Conservation (phyloP, 35 echinoderm and acorn worm genomes). For the Ophioderma brevispina region DNA sequence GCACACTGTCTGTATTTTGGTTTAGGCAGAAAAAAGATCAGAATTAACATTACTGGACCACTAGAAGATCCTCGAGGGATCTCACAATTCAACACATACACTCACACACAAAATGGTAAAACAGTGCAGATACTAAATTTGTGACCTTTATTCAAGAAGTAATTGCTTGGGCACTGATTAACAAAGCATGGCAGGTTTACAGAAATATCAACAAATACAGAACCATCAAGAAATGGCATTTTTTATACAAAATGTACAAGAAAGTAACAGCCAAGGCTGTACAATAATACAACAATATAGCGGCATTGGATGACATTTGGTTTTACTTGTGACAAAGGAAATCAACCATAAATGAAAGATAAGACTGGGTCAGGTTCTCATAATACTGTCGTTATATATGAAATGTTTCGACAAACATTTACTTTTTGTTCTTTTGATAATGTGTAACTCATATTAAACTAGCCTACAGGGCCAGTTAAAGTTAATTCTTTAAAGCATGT, state of each 20-base stretch:
- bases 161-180: not conserved
- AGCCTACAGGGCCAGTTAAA: too few relatives aligned
- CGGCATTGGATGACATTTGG: too few relatives aligned
- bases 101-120: not conserved
- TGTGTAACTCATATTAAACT: too few relatives aligned
- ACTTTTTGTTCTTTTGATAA: too few relatives aligned
- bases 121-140: not conserved
- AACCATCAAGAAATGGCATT: not conserved
- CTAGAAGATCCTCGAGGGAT: not conserved
- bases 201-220: conserved; percentile 1
- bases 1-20: not conserved
- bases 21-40: not conserved
- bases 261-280: too few relatives aligned
- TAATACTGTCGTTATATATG: too few relatives aligned
- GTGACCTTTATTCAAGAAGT: not conserved
- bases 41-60: not conserved
- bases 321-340: too few relatives aligned
- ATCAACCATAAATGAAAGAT: too few relatives aligned
- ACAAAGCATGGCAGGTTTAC: not conserved
- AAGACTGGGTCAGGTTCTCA: too few relatives aligned
- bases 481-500: too few relatives aligned
- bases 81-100: not conserved
- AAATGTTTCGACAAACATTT: too few relatives aligned
- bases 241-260: not conserved
- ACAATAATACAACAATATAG: too few relatives aligned